Evolutionary conservation across 2,888 invertebrate species (phyloP), one percentile per base, ranked within the genome.

Genomic region (Chymomyza caudatula): DNA sequence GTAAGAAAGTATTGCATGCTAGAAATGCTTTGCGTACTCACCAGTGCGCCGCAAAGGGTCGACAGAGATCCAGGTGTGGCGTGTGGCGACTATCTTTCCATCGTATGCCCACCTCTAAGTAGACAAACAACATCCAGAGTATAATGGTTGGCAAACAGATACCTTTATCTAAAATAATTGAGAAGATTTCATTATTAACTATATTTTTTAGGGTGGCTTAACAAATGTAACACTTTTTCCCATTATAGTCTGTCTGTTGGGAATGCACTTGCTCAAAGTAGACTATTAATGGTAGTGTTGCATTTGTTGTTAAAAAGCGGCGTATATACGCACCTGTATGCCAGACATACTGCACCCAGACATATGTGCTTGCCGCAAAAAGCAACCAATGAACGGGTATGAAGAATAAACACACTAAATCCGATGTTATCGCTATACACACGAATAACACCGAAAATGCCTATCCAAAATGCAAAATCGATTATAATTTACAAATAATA

Each of bases 311-410:
- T 37, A 60, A 61, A 58, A 2, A 2, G 4, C 44, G 25, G 49
- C 43, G 6, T 11, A 58, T 19, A 56, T 63, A 65, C 71, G 19
- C 73, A 96, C 98, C 97, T 93, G 97, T 97, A 91, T 97, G 97
- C 98, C 98, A 98, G 76, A 98, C 96, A 91, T 97, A 98, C 91
- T 98, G 98, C 88, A 98, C 96, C 98, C 98, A 99, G 74, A 99
- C 98, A 91, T 98, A 99, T 88, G 98, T 98, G 92, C 98, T 98
- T 87, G 98, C 98, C 72, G 97, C 96, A 91, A 99, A 98, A 92
- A 98, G 97, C 90, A 98, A 93, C 95, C 98, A 98, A 91, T 98
- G 97, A 85, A 98, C 95, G 78, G 99, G 99, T 92, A 99, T 97
- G 92, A 98, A 98, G 92, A 99, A 96, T 92, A 97, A 98, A 93